A percentile compares a stretch with the other conserved stretches of the same genome.
These are phyloP conservation scores for Scaptomyza pallida DNA, from an alignment of 1,140 invertebrate species.

Conservation along the genomic window DNA sequence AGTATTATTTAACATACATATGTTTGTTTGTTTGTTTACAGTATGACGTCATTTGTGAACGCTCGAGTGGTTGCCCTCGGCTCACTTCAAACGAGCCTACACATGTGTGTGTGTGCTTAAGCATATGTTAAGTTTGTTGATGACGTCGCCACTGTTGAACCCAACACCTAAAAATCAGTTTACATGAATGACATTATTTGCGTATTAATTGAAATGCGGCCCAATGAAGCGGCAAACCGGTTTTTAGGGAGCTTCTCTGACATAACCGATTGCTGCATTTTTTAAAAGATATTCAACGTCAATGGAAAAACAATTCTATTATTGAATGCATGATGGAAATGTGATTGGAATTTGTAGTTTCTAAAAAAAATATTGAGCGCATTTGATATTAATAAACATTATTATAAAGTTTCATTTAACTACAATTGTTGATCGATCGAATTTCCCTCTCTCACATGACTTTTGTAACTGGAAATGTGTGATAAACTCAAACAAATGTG, in stretches of 20 bases:
- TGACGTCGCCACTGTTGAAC: conserved; percentile 30
- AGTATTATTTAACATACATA: conserved; percentile 29
- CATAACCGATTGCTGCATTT: background rate
- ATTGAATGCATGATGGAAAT: background rate
- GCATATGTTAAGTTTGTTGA: conserved; percentile 22
- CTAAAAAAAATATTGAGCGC: too few species aligned
- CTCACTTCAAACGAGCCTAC: conserved; percentile 41
- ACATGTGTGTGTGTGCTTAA: conserved; percentile 13
- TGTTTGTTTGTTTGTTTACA: conserved; percentile 27
- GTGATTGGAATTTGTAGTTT: too few species aligned
- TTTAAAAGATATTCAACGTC: background rate
- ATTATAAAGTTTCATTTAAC: background rate
- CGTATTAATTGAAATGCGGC: conserved; percentile 66
- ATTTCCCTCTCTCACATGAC: background rate
- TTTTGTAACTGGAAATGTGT: background rate
- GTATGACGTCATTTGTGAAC: conserved; percentile 60
- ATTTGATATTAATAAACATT: background rate
- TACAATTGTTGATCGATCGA: background rate
- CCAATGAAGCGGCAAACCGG: conserved; percentile 40
- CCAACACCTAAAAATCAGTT: conserved; percentile 50
- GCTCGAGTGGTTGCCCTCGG: conserved; percentile 49
- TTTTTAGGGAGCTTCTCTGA: conserved; percentile 13
- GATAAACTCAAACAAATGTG: background rate
- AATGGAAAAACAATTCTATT: background rate
- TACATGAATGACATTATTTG: conserved; percentile 73